phyloP scores from a whole-genome alignment of 2,113 vertebrate genomes.

The Isurus oxyrinchus region DNA sequence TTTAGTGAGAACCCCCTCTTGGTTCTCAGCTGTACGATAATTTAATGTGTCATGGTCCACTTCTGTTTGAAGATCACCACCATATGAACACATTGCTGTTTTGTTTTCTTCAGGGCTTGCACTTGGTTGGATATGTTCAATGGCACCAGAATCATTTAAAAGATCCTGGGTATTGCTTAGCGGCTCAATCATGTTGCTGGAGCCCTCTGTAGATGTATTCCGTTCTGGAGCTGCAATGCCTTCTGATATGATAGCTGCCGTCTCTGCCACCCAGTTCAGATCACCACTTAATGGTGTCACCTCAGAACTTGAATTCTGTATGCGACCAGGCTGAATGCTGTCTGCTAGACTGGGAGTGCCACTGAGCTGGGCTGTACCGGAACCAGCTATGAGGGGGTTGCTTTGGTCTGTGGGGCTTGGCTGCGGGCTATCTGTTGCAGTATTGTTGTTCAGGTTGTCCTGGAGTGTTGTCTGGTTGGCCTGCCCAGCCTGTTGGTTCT shows the following conservation, averaged over 20 bases:
- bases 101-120: not conserved
- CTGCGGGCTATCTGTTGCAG: not conserved
- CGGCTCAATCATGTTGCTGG: not conserved
- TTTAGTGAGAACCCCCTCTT: slow-evolving; percentile 27
- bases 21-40: not conserved
- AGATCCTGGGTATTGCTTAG: slow-evolving; percentile 28
- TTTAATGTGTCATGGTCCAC: not conserved
- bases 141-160: not conserved
- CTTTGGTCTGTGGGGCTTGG: slow-evolving; percentile 38
- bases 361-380: not conserved
- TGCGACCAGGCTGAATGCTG: slow-evolving; percentile 23
- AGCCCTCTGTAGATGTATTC: slow-evolving; percentile 53
- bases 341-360: slow-evolving; percentile 40
- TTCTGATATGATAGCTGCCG: slow-evolving; percentile 73
- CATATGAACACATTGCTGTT: not conserved
- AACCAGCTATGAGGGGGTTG: not conserved
- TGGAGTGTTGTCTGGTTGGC: slow-evolving; percentile 77
- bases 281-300: slow-evolving; percentile 44
- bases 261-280: slow-evolving; percentile 82
- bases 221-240: slow-evolving; percentile 64
- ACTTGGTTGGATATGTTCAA: not conserved
- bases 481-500: slow-evolving; percentile 81
- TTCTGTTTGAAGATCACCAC: not conserved
- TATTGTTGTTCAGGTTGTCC: slow-evolving; percentile 93
- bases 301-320: slow-evolving; percentile 34